Percentiles rank a stretch among this genome's conserved stretches.
phyloP scores from a whole-genome alignment of 1,140 invertebrate species.

The Asbolus verrucosus region DNA sequence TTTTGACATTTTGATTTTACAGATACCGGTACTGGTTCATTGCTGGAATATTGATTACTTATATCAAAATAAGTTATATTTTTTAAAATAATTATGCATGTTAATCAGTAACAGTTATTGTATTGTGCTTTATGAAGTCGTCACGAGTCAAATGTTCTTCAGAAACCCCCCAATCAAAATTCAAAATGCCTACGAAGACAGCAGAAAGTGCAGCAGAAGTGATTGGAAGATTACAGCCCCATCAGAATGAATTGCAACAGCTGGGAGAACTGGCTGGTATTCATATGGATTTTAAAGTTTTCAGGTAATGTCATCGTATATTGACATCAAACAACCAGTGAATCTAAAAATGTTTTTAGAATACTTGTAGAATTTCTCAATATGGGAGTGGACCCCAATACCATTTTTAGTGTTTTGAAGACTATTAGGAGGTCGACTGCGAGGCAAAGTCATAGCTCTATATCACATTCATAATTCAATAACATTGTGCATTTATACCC shows the following conservation, averaged over 20 bases:
- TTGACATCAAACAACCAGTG: neutral
- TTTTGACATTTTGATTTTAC: no score
- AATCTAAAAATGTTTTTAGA: conserved; percentile 25
- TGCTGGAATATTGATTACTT: no score
- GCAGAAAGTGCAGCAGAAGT: neutral
- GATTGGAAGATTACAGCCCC: conserved; percentile 44
- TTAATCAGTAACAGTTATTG: no score
- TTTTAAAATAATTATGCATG: no score
- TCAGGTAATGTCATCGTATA: conserved; percentile 41
- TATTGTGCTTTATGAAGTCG: no score
- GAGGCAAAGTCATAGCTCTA: neutral
- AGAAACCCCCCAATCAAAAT: neutral
- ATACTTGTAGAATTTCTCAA: conserved; percentile 40
- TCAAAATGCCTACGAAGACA: neutral
- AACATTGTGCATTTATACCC: no score
- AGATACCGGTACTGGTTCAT: no score
- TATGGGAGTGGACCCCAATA: conserved; percentile 41
- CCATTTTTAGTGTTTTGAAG: conserved; percentile 41
- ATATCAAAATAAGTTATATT: no score
- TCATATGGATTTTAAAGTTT: conserved; percentile 45
- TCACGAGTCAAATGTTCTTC: no score
- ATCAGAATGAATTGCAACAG: conserved; percentile 50
- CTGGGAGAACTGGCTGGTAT: conserved; percentile 50
- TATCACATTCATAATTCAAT: neutral
- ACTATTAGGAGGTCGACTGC: conserved; percentile 19